Conservation (phyloP, 1,140 invertebrate species). For the Hycleus cichorii region DNA sequence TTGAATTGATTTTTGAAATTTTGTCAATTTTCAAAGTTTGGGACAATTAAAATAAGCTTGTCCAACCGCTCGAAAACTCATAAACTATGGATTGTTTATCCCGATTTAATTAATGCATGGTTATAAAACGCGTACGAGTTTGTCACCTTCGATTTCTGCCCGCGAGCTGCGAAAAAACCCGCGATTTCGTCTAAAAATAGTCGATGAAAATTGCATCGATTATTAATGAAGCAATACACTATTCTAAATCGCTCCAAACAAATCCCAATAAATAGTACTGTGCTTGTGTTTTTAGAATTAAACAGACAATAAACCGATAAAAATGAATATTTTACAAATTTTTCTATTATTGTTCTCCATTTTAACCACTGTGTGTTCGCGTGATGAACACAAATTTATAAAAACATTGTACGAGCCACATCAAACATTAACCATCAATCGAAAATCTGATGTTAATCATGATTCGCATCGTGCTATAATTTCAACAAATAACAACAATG, state of each 20-base stretch:
- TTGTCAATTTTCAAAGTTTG: no score
- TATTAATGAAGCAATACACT: no score
- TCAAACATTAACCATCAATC: background rate
- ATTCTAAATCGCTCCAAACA: background rate
- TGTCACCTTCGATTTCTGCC: no score
- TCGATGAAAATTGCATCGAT: no score
- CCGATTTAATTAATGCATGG: no score
- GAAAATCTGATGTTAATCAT: background rate
- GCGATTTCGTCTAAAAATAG: no score
- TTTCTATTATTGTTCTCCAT: slow-evolving; percentile 10
- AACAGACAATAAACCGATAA: background rate
- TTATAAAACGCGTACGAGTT: no score
- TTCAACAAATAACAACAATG: background rate
- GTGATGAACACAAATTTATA: slow-evolving; percentile 8
- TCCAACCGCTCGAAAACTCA: no score
- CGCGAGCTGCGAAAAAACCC: no score
- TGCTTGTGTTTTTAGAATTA: background rate
- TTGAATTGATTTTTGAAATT: background rate
- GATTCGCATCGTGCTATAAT: background rate
- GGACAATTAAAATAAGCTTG: no score
- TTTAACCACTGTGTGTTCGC: background rate
- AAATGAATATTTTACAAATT: slow-evolving; percentile 11
- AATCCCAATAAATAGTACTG: slow-evolving; percentile 4
- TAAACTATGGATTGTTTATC: no score
- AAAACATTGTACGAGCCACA: slow-evolving; percentile 8